These are phyloP conservation scores for Circaetus cinerascens DNA, from an alignment of 2,113 vertebrate genomes.

Conservation along the genomic window DNA sequence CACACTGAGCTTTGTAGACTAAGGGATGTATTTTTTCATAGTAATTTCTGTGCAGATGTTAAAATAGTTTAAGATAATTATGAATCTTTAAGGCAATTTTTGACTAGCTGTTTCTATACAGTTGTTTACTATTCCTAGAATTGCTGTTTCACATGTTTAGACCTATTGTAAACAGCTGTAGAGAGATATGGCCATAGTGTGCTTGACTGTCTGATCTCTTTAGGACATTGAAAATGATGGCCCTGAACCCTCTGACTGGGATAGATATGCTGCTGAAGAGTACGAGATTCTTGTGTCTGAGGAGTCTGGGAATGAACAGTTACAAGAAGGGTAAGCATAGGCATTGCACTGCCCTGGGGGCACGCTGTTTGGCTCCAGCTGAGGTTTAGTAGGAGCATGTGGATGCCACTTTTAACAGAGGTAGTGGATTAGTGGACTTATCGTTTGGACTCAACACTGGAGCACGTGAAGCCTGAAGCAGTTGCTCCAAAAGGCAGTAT, in stretches of 20 bases:
- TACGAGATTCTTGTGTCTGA: slow-evolving; percentile 97
- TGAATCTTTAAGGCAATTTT: neutral
- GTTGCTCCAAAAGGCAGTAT: neutral
- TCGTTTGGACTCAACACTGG: neutral
- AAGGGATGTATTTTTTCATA: neutral
- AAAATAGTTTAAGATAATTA: neutral
- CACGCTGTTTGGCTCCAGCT: neutral
- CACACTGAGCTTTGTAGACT: neutral
- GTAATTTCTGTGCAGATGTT: neutral
- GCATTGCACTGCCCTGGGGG: neutral
- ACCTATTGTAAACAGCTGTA: neutral
- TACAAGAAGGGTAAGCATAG: slow-evolving; percentile 88
- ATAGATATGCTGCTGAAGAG: slow-evolving; percentile 95
- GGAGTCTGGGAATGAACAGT: slow-evolving; percentile 91
- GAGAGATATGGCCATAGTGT: neutral
- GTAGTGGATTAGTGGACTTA: neutral
- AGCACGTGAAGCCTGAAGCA: neutral
- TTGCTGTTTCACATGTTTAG: neutral
- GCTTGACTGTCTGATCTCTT: slow-evolving; percentile 3
- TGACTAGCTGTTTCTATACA: neutral
- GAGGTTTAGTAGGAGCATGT: neutral
- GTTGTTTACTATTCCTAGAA: neutral
- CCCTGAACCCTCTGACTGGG: slow-evolving; percentile 97
- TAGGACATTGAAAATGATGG: slow-evolving; percentile 91
- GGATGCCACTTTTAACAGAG: neutral